Evolutionary conservation across 2,113 vertebrate species (phyloP).

Genomic region (Pedetes capensis): DNA sequence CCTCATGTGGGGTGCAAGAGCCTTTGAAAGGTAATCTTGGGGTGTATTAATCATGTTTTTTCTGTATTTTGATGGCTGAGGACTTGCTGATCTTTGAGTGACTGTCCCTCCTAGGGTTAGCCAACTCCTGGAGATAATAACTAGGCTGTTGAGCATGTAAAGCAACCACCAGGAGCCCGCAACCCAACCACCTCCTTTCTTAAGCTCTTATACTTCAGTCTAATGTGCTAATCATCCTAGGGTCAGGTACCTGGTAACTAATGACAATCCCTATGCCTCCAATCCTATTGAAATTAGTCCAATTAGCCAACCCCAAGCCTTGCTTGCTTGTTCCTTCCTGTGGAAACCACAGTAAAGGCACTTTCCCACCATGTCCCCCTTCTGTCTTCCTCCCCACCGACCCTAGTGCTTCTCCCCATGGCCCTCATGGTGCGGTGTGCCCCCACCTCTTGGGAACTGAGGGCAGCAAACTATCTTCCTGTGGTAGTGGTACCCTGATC

Average conservation of each 20-base stretch:
- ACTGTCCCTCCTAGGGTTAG: neutral
- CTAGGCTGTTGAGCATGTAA: neutral
- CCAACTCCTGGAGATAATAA: neutral
- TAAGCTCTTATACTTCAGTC: neutral
- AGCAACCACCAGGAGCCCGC: neutral
- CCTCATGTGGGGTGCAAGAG: neutral
- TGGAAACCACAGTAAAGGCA: neutral
- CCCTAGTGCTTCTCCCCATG: neutral
- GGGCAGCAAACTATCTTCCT: neutral
- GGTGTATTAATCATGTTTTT: neutral
- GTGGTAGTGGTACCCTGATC: neutral
- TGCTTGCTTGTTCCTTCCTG: neutral
- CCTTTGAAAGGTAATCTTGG: neutral
- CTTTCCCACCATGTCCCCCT: no score
- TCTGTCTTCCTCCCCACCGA: neutral
- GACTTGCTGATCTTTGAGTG: neutral
- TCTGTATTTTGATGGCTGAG: neutral
- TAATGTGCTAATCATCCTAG: neutral
- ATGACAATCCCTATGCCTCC: neutral
- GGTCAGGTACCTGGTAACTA: neutral
- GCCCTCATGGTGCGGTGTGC: rapidly evolving
- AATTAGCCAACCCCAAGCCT: neutral
- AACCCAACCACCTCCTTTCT: neutral
- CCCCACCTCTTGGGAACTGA: neutral
- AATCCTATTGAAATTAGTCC: neutral